Percentiles rank a stretch among this genome's conserved stretches.
Evolutionary conservation across 2,888 invertebrate species (phyloP).

Genomic region (Drosophila maculinotata): DNA sequence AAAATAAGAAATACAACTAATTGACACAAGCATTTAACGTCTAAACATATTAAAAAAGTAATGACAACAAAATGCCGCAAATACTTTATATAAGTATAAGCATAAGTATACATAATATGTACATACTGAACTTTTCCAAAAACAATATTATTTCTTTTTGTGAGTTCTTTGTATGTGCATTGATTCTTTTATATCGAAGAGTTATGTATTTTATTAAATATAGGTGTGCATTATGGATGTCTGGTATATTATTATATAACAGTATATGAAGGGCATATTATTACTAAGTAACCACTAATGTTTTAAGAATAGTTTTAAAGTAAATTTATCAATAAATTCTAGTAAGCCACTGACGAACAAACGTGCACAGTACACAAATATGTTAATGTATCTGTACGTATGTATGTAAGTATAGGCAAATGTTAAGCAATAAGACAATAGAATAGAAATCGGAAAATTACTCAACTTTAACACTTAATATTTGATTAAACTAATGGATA

Average conservation of each 20-base stretch:
- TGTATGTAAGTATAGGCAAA: slow-evolving; percentile 17
- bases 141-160: not conserved
- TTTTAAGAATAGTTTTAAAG: slow-evolving; percentile 37
- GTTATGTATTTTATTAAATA: slow-evolving; percentile 7
- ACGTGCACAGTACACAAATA: slow-evolving; percentile 24
- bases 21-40: slow-evolving; percentile 53
- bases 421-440: slow-evolving; percentile 7
- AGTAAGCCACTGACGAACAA: slow-evolving; percentile 40
- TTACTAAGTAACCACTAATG: slow-evolving; percentile 37
- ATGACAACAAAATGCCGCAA: slow-evolving; percentile 25
- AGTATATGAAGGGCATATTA: slow-evolving; percentile 20
- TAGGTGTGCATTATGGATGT: slow-evolving; percentile 21
- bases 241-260: slow-evolving; percentile 15
- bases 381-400: slow-evolving; percentile 11
- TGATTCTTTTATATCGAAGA: slow-evolving; percentile 19
- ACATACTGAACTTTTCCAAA: slow-evolving; percentile 14
- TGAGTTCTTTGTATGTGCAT: slow-evolving; percentile 9
- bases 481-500: slow-evolving; percentile 13
- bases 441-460: slow-evolving; percentile 7
- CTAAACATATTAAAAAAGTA: slow-evolving; percentile 24
- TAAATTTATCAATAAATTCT: slow-evolving; percentile 35
- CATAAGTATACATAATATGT: slow-evolving; percentile 23
- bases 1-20: slow-evolving; percentile 32
- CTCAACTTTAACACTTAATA: slow-evolving; percentile 17
- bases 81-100: slow-evolving; percentile 19